Evolutionary conservation across 2,113 vertebrate genomes (phyloP).

Genomic region (Perca fluviatilis): DNA sequence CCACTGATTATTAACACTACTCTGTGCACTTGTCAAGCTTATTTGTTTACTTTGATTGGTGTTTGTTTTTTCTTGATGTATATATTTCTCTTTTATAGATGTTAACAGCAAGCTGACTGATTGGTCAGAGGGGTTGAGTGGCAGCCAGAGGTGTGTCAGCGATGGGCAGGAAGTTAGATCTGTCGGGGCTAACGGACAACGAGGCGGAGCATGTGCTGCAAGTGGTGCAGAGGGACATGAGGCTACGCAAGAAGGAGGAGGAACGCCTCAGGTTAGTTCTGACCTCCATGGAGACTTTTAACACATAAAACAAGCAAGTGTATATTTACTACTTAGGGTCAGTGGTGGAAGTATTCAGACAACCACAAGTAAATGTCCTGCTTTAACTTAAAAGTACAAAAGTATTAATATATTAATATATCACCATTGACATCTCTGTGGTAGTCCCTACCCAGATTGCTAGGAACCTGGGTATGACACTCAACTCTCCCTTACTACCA

Average conservation of each 20-base stretch:
- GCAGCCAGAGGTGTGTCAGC: slow-evolving; percentile 15
- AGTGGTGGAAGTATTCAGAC: not conserved
- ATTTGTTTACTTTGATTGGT: not conserved
- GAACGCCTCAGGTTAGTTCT: slow-evolving; percentile 90
- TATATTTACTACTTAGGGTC: not conserved
- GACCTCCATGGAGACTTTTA: not conserved
- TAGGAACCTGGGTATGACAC: no score
- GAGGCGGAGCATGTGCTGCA: slow-evolving; percentile 95
- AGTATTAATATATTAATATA: no score
- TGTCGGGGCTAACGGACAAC: slow-evolving; percentile 91
- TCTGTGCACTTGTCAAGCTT: not conserved
- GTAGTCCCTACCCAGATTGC: no score
- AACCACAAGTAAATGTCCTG: not conserved
- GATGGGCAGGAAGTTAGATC: slow-evolving; percentile 95
- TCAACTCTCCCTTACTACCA: no score
- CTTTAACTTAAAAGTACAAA: no score
- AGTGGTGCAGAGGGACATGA: slow-evolving; percentile 97
- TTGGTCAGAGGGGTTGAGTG: slow-evolving; percentile 18
- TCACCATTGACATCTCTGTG: no score
- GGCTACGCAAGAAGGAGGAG: slow-evolving; percentile 93
- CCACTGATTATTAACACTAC: not conserved
- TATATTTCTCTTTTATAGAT: slow-evolving; percentile 10
- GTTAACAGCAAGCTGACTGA: slow-evolving; percentile 13
- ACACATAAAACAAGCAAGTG: not conserved
- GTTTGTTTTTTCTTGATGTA: not conserved